Percentiles rank a stretch among this genome's conserved stretches.
Evolutionary conservation across 2,888 invertebrate species (phyloP).

Genomic region (Drosophila nigricruria): DNA sequence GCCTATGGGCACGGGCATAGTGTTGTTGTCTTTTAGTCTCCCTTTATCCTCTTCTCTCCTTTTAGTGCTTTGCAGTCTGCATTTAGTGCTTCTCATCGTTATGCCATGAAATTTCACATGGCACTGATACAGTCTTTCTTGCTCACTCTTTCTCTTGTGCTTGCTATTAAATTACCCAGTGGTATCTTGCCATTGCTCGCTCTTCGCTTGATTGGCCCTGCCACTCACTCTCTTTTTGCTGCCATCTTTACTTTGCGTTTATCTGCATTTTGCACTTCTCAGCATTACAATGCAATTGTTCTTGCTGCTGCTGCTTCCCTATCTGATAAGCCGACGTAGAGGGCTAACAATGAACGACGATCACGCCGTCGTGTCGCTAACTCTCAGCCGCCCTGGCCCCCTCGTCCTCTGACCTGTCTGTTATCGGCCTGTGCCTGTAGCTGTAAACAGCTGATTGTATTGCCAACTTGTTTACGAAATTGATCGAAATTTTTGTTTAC

Average conservation of each 20-base stretch:
- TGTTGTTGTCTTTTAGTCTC: not conserved
- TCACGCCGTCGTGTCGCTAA: slow-evolving; percentile 5
- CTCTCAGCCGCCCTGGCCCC: not conserved
- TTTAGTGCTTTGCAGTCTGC: not conserved
- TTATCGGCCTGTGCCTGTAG: slow-evolving; percentile 3
- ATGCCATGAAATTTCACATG: not conserved
- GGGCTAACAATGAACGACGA: not conserved
- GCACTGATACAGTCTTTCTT: not conserved
- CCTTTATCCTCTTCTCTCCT: not conserved
- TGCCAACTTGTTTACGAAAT: slow-evolving; percentile 14
- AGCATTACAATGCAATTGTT: slow-evolving; percentile 38
- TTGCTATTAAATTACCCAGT: not conserved
- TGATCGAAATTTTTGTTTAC: slow-evolving; percentile 12
- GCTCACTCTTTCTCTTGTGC: not conserved
- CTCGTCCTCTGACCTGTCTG: not conserved
- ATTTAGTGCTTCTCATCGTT: not conserved
- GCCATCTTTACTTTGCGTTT: slow-evolving; percentile 1
- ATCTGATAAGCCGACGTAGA: slow-evolving; percentile 17
- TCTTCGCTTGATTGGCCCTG: not conserved
- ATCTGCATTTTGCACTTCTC: slow-evolving; percentile 15
- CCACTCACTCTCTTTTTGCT: not conserved
- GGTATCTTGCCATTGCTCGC: not conserved
- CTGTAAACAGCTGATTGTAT: slow-evolving; percentile 31
- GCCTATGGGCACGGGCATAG: not conserved
- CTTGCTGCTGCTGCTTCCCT: slow-evolving; percentile 2